Evolutionary conservation across 2,113 vertebrate genomes (phyloP).

Genomic region (Tychaedon coryphoeus): DNA sequence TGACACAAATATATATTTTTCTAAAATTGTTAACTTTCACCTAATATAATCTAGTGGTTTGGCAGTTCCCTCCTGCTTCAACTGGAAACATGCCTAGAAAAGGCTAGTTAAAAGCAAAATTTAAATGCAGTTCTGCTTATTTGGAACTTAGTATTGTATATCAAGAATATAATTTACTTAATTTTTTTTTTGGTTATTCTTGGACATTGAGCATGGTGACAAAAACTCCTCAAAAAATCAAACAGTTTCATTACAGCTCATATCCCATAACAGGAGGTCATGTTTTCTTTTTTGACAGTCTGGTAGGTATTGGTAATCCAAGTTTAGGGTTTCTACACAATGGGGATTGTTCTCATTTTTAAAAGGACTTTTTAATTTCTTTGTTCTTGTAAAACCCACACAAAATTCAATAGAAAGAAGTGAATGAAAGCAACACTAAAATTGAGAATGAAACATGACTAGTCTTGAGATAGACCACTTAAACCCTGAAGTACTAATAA

Average conservation of each 20-base stretch:
- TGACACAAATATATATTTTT: not conserved
- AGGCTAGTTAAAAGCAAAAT: not conserved
- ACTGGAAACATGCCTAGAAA: not conserved
- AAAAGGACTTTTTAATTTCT: not conserved
- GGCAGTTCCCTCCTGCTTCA: not conserved
- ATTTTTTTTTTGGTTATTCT: not conserved
- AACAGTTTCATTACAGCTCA: not conserved
- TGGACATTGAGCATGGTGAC: not conserved
- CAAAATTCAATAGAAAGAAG: not conserved
- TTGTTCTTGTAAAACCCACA: not conserved
- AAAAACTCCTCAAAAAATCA: not conserved
- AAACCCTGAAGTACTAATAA: not conserved
- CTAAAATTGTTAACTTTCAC: not conserved
- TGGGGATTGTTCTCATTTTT: not conserved
- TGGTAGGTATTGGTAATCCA: not conserved
- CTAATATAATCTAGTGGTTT: not conserved
- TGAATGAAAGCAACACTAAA: not conserved
- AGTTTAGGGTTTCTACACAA: not conserved
- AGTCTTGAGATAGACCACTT: not conserved
- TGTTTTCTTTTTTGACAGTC: not conserved
- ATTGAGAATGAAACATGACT: not conserved
- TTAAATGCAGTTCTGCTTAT: not conserved
- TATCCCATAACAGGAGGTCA: accelerated
- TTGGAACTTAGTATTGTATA: not conserved
- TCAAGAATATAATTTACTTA: not conserved